Conservation (phyloP, 2,113 vertebrate genomes). For the Corythaixoides concolor region DNA sequence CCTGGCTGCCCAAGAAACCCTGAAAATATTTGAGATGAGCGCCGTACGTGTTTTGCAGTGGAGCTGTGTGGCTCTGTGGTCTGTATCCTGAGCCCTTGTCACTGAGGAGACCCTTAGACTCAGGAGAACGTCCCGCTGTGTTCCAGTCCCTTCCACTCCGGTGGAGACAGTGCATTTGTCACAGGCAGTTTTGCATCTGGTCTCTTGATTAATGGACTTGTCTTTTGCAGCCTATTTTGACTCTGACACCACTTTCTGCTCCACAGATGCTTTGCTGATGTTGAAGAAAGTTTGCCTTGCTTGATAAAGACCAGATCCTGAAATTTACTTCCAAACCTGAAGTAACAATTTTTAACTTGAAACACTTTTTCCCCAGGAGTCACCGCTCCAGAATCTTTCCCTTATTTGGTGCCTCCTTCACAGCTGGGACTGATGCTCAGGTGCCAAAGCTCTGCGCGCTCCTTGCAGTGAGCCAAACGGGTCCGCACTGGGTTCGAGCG, state of each 20-base stretch:
- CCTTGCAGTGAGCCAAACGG: neutral
- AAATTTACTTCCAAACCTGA: constrained; percentile 83
- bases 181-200: constrained; percentile 57
- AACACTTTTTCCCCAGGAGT: constrained; percentile 77
- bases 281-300: constrained; percentile 71
- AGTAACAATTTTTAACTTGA: constrained; percentile 82
- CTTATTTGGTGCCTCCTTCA: constrained; percentile 82
- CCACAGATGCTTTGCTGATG: constrained; percentile 68
- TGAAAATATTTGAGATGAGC: constrained; percentile 23
- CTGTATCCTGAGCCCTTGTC: constrained; percentile 51
- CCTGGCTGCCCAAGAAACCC: constrained; percentile 46
- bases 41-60: constrained; percentile 50
- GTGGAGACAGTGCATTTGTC: constrained; percentile 35
- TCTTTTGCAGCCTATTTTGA: constrained; percentile 67
- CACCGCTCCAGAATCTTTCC: constrained; percentile 76
- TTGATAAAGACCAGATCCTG: constrained; percentile 84
- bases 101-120: constrained; percentile 23
- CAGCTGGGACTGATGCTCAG: constrained; percentile 61
- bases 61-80: constrained; percentile 47
- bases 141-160: constrained; percentile 37
- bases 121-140: neutral
- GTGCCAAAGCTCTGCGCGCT: constrained; percentile 60
- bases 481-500: rapidly evolving
- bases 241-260: constrained; percentile 58
- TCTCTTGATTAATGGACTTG: constrained; percentile 70